Base-by-base conservation (phyloP, 2,113 vertebrate species). In the Odobenus rosmarus region DNA sequence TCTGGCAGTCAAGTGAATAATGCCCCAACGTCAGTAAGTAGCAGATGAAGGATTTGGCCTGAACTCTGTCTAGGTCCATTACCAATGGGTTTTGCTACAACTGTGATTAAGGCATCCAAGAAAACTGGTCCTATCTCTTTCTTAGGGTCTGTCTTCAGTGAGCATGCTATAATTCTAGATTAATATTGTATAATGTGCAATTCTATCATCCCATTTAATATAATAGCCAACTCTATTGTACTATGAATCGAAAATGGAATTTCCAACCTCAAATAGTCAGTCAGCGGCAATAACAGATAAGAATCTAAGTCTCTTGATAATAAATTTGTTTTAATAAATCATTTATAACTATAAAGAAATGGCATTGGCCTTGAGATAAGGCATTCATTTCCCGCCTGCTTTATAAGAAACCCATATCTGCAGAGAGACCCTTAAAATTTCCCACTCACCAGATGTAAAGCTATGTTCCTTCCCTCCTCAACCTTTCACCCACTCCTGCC, bases 241-340 rank as follows among this genome's bases (percentile, higher is more conserved):
- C 23, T 76, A 15, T 81, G 61, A 61, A 90, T 21, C 64, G 51
- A 90, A 83, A 95, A 53, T 92, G 53, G 95, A 86, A 92, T 87
- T 69, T 90, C 12, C 11, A 92, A 49, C 26, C 19, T 86, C 53
- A 72, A 81, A 36, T 53, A 3, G 1, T 4, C 18, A 33, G 33
- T 80, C 13, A 64, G 51, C 42, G 26, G 14, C 62, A 88, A 33
- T 42, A 42, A 15, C 19, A 39, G 2, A 36, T 77, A 77, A 85
- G 10, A 86, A 14, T n/a, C 16, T 53, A 61, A n/a, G 9, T 36
- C 36, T 5, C 24, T 96, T 86, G 67, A 88, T 33, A 88, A 93
- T 55, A 81, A 21, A 90, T 93, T 91, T 91, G 12, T 76, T 74
- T 93, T 79, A 5, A 2, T 64, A 64, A 74, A 67, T 83, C 49